Conservation (phyloP, 2,113 vertebrate species). For the Archocentrus centrarchus region DNA sequence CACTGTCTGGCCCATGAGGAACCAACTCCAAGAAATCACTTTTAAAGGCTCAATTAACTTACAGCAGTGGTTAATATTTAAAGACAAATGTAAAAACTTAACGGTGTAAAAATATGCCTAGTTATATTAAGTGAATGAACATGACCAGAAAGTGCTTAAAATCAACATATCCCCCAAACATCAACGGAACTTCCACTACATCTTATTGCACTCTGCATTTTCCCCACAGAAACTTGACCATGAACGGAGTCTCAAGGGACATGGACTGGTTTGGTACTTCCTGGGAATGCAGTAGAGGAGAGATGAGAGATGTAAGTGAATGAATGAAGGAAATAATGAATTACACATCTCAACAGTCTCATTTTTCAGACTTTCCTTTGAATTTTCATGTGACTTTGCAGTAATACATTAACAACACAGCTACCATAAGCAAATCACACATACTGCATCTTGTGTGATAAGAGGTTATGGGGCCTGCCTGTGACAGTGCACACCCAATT, state of each 20-base stretch:
- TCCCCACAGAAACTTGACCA: neutral
- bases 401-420: neutral
- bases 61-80: neutral
- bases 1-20: neutral
- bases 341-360: neutral
- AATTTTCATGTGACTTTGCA: neutral
- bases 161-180: neutral
- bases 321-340: neutral
- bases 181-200: neutral
- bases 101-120: neutral
- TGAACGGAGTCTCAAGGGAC: neutral
- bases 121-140: neutral
- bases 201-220: neutral
- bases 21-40: neutral
- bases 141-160: neutral
- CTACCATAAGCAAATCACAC: neutral
- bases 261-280: neutral
- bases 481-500: neutral
- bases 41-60: neutral
- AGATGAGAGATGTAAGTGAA: neutral
- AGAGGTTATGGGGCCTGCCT: neutral
- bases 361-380: neutral
- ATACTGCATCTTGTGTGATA: neutral
- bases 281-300: neutral
- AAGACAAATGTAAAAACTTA: neutral